Base-by-base conservation (phyloP, 2,888 invertebrate species). In the Agriopis leucophaearia region DNA sequence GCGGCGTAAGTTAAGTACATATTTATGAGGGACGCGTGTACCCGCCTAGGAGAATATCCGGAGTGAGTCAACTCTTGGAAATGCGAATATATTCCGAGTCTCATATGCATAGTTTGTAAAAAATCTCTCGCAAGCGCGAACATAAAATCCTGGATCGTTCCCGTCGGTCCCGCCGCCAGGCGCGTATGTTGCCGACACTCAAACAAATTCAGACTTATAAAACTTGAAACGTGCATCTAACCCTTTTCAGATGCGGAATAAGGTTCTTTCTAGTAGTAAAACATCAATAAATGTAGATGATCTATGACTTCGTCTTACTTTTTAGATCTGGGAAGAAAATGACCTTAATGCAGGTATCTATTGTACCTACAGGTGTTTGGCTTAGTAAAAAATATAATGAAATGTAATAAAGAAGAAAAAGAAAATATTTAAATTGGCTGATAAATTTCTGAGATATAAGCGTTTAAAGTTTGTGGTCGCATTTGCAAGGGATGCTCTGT, bases 41-140 rank as follows among this genome's bases (percentile, higher is more conserved):
- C 78, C 78, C 68, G 66, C 67, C 61, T 57, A 61, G 72, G 66
- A 71, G 74, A 80, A 81, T 81, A 78, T 80, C 72, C 73, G 64
- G 71, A 76, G 75, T 74, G 73, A 78, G 74, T 75, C 75, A 75
- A 78, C 75, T 79, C 73, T 62, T 72, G 68, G 71, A 55, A 69
- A 58, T 36, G 51, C 61, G 61, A 79, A 78, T 78, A 79, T 80
- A 76, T 80, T 76, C 76, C 71, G 70, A 71, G 78, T 78, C 80
- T 86, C 81, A 77, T 85, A 87, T 87, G 83, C 85, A 87, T 88
- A 88, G 84, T 88, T 88, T 84, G 86, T 83, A 82, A 85, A 86
- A 87, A 88, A 84, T 83, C 82, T 81, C 77, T 77, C 74, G 79
- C 75, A 74, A 79, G 82, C 81, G 86, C 72, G 81, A 84, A 84